Base-by-base conservation (phyloP, 2,888 invertebrate genomes). In the Napeogenes sylphis region DNA sequence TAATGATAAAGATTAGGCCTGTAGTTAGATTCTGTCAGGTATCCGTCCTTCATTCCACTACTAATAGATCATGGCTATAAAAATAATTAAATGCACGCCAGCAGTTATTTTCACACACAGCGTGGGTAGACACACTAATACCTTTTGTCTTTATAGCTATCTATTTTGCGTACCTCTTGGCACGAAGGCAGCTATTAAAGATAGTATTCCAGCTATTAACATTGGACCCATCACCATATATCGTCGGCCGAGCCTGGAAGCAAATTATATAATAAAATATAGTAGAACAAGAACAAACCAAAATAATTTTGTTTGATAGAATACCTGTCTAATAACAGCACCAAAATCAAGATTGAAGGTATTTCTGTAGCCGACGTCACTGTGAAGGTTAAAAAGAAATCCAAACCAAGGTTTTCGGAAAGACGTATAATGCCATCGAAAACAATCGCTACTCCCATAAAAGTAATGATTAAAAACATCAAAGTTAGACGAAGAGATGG, bases 381-480 rank as follows among this genome's bases (percentile, higher is more conserved):
- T 0, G 83, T 77, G 68, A 81, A 84, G 0, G 82, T 84, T 2
- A 82, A 47, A 70, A 85, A 85, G 73, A 86, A 82, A 67, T 81
- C 76, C 63, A 78, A 66, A 0, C 85, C 85, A 45, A 86, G 75
- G 46, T 74, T 80, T 73, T 85, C 84, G 0, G 84, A 84, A 61
- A 85, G 69, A 6, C 85, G 70, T n/a, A 83, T 74, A 47, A 85
- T 72, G 30, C 79, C 79, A 65, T 86, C 85, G 59, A 85, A 79
- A 4, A 77, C 71, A 42, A 83, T 62, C 0, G 78, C 79, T 59
- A 75, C 72, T 0, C 79, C 68, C 75, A 81, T 79, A 59, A 77
- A 77, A 2, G 78, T 71, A 0, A 81, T 30, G 38, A 81, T 72
- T 60, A 82, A 66, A 53, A 71, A 71, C 4, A 74, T 6, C 66